phyloP scores from a whole-genome alignment of 1,140 invertebrate genomes.

The Ectropis grisescens region DNA sequence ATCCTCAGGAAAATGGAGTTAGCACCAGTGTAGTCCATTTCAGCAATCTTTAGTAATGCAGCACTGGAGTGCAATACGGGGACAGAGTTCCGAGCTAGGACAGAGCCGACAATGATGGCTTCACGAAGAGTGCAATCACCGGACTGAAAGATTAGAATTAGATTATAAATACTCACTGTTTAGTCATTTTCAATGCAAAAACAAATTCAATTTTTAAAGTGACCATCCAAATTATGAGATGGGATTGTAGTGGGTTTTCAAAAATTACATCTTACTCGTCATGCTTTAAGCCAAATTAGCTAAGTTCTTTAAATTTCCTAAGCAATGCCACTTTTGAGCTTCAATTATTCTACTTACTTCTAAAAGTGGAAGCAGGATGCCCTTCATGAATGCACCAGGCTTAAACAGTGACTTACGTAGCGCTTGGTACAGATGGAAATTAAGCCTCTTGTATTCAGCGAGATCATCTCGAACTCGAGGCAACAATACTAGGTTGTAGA shows the following conservation, averaged over 20 bases:
- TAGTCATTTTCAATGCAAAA: too few species aligned
- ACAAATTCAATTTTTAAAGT: too few species aligned
- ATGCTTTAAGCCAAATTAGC: too few species aligned
- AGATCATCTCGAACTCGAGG: constrained; percentile 96
- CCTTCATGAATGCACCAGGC: constrained; percentile 99
- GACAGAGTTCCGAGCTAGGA: constrained; percentile 92
- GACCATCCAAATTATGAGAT: too few species aligned
- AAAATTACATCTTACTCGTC: too few species aligned
- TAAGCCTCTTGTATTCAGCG: constrained; percentile 93
- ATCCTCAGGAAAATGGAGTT: constrained; percentile 96
- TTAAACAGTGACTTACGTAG: constrained; percentile 95
- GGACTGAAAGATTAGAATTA: constrained; percentile 69
- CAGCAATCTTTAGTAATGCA: constrained; percentile 94
- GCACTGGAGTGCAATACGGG: constrained; percentile 97
- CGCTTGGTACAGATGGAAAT: constrained; percentile 96
- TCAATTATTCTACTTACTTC: too few species aligned
- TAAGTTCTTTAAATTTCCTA: too few species aligned
- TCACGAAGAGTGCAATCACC: constrained; percentile 95
- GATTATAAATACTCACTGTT: constrained; percentile 1
- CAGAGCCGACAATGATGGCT: constrained; percentile 94
- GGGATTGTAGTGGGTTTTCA: too few species aligned
- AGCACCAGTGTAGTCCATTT: constrained; percentile 98
- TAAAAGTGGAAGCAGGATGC: constrained; percentile 91
- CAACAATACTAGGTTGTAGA: constrained; percentile 94
- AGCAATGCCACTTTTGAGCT: too few species aligned